Conservation (phyloP, 2,888 invertebrate genomes). For the Mimas tiliae region DNA sequence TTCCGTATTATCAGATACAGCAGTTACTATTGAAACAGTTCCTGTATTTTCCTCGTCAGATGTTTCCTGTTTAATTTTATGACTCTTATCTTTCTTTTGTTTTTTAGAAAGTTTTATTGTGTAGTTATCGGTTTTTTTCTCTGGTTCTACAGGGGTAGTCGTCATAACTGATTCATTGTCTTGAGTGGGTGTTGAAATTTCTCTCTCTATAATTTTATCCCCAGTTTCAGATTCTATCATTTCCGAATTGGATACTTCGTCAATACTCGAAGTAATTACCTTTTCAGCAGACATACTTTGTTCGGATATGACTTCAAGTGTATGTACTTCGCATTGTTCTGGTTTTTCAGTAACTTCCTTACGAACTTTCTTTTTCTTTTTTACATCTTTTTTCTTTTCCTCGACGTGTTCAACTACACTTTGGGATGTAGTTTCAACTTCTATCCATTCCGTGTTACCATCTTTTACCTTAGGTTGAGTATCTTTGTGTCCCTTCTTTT, state of each 20-base stretch:
- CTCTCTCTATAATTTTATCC: slow-evolving; percentile 19
- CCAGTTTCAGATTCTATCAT: neutral
- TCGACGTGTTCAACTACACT: neutral
- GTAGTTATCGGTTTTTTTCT: neutral
- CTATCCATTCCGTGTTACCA: slow-evolving; percentile 26
- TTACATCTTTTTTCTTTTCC: slow-evolving; percentile 32
- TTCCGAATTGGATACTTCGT: neutral
- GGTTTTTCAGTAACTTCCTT: slow-evolving; percentile 39
- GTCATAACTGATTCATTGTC: neutral
- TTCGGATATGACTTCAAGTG: slow-evolving; percentile 22
- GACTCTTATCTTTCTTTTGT: slow-evolving; percentile 37
- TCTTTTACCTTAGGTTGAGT: slow-evolving; percentile 35
- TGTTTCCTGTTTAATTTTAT: slow-evolving; percentile 18
- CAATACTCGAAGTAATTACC: neutral
- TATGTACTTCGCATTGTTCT: slow-evolving; percentile 27
- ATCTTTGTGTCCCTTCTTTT: slow-evolving; percentile 53
- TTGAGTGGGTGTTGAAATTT: neutral
- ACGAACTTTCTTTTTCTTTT: slow-evolving; percentile 45
- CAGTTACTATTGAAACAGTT: slow-evolving; percentile 30
- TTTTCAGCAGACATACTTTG: neutral
- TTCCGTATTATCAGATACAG: neutral
- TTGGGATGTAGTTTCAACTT: slow-evolving; percentile 37
- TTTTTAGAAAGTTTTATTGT: slow-evolving; percentile 35
- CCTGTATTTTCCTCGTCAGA: slow-evolving; percentile 29
- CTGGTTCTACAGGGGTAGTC: neutral